These are phyloP conservation scores for Andrena fulva DNA, from an alignment of 2,888 invertebrate species.

Conservation along the genomic window DNA sequence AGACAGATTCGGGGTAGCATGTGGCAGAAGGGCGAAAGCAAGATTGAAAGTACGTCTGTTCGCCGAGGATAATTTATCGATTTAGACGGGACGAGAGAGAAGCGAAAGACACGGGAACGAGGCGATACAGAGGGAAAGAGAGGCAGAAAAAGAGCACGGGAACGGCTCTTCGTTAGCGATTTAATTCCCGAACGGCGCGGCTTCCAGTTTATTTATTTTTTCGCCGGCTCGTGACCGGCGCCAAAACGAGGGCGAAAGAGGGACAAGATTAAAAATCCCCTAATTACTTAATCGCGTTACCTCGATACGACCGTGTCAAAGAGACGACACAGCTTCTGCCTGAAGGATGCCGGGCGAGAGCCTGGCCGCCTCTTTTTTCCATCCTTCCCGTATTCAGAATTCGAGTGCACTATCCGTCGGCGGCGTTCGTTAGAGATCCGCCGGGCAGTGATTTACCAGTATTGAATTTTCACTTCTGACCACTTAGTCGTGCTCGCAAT, in stretches of 20 bases:
- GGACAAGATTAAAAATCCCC: constrained; percentile 81
- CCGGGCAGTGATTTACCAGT: constrained; percentile 1
- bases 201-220: constrained; percentile 82
- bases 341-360: constrained; percentile 24
- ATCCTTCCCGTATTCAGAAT: constrained; percentile 6
- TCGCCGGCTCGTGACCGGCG: constrained; percentile 76
- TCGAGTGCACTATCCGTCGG: constrained; percentile 47
- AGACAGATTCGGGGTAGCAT: constrained; percentile 16
- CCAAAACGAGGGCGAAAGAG: constrained; percentile 73
- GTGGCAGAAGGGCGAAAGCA: constrained; percentile 14
- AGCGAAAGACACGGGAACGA: constrained; percentile 18
- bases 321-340: constrained; percentile 58
- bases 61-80: constrained; percentile 74
- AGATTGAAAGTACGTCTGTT: constrained; percentile 44
- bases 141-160: constrained; percentile 43
- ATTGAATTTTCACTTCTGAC: constrained; percentile 9
- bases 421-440: constrained; percentile 24
- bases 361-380: neutral
- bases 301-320: constrained; percentile 79
- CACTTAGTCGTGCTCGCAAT: constrained; percentile 6
- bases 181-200: constrained; percentile 78
- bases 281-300: constrained; percentile 84
- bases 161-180: constrained; percentile 81
- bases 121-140: constrained; percentile 25
- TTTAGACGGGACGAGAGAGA: constrained; percentile 67